Conservation (phyloP, 2,888 invertebrate genomes). For the Elysia crispata region DNA sequence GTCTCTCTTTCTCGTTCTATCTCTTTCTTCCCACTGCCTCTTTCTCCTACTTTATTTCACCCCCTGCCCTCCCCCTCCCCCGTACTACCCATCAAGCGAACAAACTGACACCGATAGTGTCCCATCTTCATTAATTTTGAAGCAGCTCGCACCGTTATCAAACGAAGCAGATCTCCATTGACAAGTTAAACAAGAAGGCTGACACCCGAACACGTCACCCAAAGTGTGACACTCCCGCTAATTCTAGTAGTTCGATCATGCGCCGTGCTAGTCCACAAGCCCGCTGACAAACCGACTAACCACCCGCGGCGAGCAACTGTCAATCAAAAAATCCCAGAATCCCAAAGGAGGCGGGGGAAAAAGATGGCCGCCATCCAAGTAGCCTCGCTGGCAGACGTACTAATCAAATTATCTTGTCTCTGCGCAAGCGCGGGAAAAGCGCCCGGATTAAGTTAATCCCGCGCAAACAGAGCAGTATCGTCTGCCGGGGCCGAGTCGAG, state of each 20-base stretch:
- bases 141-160: not conserved
- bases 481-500: constrained; percentile 12
- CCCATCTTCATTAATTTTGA: not conserved
- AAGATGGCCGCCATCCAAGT: too few relatives aligned
- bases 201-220: constrained; percentile 19
- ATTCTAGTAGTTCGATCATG: too few relatives aligned
- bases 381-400: constrained; percentile 38
- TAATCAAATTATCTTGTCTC: constrained; percentile 50
- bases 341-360: too few relatives aligned
- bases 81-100: constrained; percentile 13
- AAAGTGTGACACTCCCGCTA: not conserved
- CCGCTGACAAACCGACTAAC: too few relatives aligned
- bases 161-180: too few relatives aligned
- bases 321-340: too few relatives aligned
- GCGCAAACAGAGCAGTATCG: constrained; percentile 37
- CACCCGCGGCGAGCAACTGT: too few relatives aligned
- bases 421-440: constrained; percentile 30
- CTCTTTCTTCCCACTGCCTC: constrained; percentile 24
- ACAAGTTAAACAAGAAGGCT: not conserved
- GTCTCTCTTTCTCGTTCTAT: constrained; percentile 20
- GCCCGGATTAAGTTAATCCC: constrained; percentile 45
- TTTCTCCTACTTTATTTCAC: not conserved
- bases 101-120: not conserved
- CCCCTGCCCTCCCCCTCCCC: constrained; percentile 29
- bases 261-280: too few relatives aligned